Evolutionary conservation across 2,888 invertebrate species (phyloP).

Genomic region (Onchidella celtica): DNA sequence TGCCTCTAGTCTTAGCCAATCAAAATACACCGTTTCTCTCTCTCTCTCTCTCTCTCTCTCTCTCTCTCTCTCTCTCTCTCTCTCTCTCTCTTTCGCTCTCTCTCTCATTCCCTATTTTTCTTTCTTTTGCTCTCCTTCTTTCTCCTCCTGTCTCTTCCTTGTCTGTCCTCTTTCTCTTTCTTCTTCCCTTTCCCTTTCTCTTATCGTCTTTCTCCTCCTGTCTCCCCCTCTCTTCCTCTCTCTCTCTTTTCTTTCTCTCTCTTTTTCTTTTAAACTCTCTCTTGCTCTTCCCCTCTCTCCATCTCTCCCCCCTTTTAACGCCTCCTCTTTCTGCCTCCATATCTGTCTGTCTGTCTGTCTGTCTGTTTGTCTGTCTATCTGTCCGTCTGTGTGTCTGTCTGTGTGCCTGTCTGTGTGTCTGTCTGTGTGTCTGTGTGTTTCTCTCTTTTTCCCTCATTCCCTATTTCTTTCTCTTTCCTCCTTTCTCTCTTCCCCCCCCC

Average conservation of each 20-base stretch:
- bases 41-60: slow-evolving; percentile 16
- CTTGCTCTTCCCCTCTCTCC: not conserved
- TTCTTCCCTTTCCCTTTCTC: slow-evolving; percentile 15
- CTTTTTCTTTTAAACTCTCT: not conserved
- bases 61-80: not conserved
- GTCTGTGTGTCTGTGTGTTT: not conserved
- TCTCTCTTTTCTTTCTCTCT: not conserved
- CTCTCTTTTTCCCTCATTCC: not conserved
- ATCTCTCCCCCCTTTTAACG: not conserved
- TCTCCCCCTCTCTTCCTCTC: not conserved
- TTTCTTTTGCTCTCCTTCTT: not conserved
- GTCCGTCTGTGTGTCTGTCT: too few relatives aligned
- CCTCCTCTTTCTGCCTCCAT: not conserved
- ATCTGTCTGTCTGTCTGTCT: not conserved
- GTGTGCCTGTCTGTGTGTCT: too few relatives aligned
- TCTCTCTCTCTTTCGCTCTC: not conserved
- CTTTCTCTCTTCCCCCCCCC: not conserved
- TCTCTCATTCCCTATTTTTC: not conserved
- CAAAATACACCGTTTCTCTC: not conserved
- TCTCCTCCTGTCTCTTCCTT: not conserved
- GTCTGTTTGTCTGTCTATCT: too few relatives aligned
- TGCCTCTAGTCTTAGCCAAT: not conserved
- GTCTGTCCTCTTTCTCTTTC: not conserved
- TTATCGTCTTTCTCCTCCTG: not conserved
- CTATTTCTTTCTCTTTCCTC: not conserved